Evolutionary conservation across 2,888 invertebrate species (phyloP).

Genomic region (Pyrochroa serraticornis): DNA sequence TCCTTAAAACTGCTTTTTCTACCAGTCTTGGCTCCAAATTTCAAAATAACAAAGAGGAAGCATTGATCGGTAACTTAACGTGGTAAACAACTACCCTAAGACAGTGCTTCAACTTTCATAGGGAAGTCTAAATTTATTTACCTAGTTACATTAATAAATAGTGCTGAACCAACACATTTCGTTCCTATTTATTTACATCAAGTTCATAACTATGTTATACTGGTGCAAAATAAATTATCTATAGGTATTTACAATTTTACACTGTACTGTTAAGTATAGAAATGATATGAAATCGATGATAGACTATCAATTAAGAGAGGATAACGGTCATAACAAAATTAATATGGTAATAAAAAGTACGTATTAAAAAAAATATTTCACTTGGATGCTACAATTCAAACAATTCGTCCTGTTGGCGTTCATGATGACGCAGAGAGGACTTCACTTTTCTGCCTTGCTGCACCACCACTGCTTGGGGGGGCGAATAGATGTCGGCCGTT

Average conservation of each 20-base stretch:
- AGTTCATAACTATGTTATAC: neutral
- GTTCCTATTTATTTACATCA: neutral
- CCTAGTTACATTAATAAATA: too few relatives aligned
- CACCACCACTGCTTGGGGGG: constrained; percentile 64
- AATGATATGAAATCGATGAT: constrained; percentile 13
- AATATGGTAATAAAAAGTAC: constrained; percentile 1
- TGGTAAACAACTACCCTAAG: too few relatives aligned
- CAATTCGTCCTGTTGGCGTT: constrained; percentile 86
- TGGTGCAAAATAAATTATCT: constrained; percentile 8
- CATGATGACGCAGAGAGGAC: constrained; percentile 79
- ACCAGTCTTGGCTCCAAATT: too few relatives aligned
- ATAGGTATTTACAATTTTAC: constrained; percentile 9
- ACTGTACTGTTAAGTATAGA: neutral
- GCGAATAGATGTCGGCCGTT: constrained; percentile 40
- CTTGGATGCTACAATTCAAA: constrained; percentile 85
- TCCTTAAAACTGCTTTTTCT: too few relatives aligned
- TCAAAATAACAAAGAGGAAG: too few relatives aligned
- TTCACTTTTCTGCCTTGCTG: constrained; percentile 82
- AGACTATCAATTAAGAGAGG: constrained; percentile 4
- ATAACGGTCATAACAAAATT: neutral
- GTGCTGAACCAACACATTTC: neutral
- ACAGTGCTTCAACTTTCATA: too few relatives aligned
- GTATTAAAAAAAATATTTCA: neutral
- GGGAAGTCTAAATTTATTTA: too few relatives aligned
- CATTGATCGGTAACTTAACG: too few relatives aligned